Conservation (phyloP, 2,797 vertebrate genomes). For the Echeneis naucrates region DNA sequence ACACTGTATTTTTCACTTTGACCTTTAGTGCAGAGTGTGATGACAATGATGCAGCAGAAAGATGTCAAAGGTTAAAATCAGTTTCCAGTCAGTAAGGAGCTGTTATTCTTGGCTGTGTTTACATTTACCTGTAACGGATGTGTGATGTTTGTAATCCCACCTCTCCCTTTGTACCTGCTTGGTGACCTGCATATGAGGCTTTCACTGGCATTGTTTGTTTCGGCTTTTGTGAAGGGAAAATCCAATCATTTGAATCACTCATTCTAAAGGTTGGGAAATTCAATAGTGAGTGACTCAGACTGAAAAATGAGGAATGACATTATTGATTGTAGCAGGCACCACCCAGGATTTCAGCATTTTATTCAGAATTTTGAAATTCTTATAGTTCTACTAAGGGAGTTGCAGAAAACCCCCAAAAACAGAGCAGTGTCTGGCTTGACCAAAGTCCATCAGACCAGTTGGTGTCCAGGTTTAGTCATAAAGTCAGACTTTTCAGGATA, state of each 20-base stretch:
- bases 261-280: neutral
- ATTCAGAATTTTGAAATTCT: too few relatives aligned
- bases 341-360: too few relatives aligned
- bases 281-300: neutral
- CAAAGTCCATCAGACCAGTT: slow-evolving; percentile 25
- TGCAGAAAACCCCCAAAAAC: neutral
- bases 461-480: neutral
- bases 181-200: slow-evolving; percentile 1
- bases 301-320: neutral
- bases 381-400: neutral
- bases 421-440: neutral
- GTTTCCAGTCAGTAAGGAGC: slow-evolving; percentile 11
- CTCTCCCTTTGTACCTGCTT: slow-evolving; percentile 30
- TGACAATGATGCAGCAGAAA: slow-evolving; percentile 31
- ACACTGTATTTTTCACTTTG: neutral
- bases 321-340: neutral
- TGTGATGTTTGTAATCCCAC: slow-evolving; percentile 16
- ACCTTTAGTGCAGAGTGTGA: slow-evolving; percentile 1
- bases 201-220: slow-evolving; percentile 33
- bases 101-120: slow-evolving; percentile 26
- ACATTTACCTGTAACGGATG: slow-evolving; percentile 12
- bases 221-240: slow-evolving; percentile 27
- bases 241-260: slow-evolving; percentile 27
- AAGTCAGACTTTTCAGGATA: slow-evolving; percentile 5
- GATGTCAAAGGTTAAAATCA: slow-evolving; percentile 28